phyloP scores from a whole-genome alignment of 2,888 invertebrate species.

The Orthosia gracilis region DNA sequence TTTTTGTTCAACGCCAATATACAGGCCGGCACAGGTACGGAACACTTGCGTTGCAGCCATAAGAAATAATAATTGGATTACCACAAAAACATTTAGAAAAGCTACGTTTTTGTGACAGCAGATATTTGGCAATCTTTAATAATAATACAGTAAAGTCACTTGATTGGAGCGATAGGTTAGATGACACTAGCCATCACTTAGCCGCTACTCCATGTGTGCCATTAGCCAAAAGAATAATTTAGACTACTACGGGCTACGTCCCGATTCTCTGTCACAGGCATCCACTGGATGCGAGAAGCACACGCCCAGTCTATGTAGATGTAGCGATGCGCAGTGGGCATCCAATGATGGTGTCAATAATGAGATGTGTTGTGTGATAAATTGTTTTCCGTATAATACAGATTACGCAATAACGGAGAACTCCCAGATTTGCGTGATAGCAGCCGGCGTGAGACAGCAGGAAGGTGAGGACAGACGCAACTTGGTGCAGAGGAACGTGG shows the following conservation, averaged over 20 bases:
- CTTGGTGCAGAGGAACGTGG: constrained; percentile 97
- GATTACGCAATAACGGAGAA: constrained; percentile 95
- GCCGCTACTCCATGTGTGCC: not conserved
- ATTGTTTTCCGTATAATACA: constrained; percentile 61
- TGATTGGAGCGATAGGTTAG: too few species aligned
- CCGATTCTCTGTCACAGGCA: not conserved
- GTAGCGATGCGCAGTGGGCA: not conserved
- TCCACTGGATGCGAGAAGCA: not conserved
- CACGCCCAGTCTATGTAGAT: not conserved
- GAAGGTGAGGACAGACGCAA: constrained; percentile 97
- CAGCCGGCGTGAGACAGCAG: constrained; percentile 97
- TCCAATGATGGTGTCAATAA: not conserved
- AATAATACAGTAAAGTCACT: not conserved
- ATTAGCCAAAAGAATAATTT: not conserved
- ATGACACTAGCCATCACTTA: too few species aligned
- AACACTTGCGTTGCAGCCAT: not conserved
- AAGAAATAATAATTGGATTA: not conserved
- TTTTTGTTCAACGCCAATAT: constrained; percentile 96
- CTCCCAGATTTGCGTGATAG: constrained; percentile 96
- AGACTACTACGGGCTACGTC: not conserved
- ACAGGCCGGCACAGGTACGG: constrained; percentile 90
- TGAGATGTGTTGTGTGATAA: not conserved
- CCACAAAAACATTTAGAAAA: not conserved
- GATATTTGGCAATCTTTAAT: not conserved
- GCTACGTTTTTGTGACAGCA: not conserved